phyloP scores from a whole-genome alignment of 30 jellyfish, hydroid and myxozoan species.

The Pseudorhiza aurosa region DNA sequence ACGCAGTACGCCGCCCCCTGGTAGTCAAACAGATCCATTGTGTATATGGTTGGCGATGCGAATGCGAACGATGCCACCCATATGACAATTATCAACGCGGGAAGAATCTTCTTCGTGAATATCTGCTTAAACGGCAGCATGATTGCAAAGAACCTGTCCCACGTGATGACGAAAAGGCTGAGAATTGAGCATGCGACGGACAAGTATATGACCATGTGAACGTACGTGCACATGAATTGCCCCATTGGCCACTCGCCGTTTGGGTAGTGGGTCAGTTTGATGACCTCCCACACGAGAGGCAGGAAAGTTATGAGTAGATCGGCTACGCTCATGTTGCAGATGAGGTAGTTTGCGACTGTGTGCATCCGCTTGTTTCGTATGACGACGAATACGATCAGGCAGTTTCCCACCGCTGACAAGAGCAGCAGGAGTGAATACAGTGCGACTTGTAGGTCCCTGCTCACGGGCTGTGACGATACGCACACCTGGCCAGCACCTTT shows the following conservation, averaged over 20 bases:
- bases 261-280: constrained; percentile 39
- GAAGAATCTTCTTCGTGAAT: constrained; percentile 35
- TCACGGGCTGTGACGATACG: constrained; percentile 1
- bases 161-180: constrained; percentile 61
- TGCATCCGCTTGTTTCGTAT: constrained; percentile 66
- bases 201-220: constrained; percentile 54
- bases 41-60: constrained; percentile 80
- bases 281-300: constrained; percentile 74
- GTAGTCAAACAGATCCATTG: constrained; percentile 42
- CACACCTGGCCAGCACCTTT: background rate
- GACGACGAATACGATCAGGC: constrained; percentile 53
- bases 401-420: constrained; percentile 70
- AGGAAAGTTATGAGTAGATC: constrained; percentile 75
- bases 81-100: constrained; percentile 35
- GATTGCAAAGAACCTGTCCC: constrained; percentile 84
- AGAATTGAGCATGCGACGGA: constrained; percentile 84
- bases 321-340: constrained; percentile 78
- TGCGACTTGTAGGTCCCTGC: constrained; percentile 16
- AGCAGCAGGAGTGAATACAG: constrained; percentile 29
- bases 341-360: constrained; percentile 70
- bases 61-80: constrained; percentile 71
- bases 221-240: constrained; percentile 63
- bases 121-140: constrained; percentile 61
- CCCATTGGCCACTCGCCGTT: constrained; percentile 85
- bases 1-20: constrained; percentile 49